A percentile compares a stretch with the other conserved stretches of the same genome.
phyloP scores from a whole-genome alignment of 2,797 vertebrate species.

The Poecilia wingei region DNA sequence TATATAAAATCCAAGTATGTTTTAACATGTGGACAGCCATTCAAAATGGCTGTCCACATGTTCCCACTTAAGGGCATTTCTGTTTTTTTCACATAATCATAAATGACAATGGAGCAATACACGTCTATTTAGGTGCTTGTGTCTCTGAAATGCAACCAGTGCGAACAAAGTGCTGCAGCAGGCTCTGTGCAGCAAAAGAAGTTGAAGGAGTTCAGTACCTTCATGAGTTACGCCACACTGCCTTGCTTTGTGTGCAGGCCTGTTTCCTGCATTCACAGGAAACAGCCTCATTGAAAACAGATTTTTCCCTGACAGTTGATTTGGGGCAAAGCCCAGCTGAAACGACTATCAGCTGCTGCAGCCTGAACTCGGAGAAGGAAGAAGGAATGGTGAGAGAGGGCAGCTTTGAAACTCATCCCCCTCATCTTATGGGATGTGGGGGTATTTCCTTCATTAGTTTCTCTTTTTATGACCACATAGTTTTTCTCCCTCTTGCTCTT shows the following conservation, averaged over 20 bases:
- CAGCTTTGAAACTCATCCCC: slow-evolving; percentile 76
- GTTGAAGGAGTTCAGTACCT: slow-evolving; percentile 52
- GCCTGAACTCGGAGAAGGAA: slow-evolving; percentile 37
- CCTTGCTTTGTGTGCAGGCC: slow-evolving; percentile 81
- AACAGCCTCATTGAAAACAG: slow-evolving; percentile 87
- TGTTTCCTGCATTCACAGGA: slow-evolving; percentile 86
- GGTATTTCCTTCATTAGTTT: slow-evolving; percentile 65
- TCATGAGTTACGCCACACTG: slow-evolving; percentile 51
- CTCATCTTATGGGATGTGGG: slow-evolving; percentile 61
- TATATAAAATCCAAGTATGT: too few species aligned
- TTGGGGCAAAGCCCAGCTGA: slow-evolving; percentile 69
- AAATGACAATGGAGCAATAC: background rate
- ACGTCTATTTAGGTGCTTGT: slow-evolving; percentile 2
- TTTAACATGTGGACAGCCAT: background rate
- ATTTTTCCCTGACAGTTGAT: slow-evolving; percentile 79
- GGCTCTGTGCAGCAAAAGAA: slow-evolving; percentile 38
- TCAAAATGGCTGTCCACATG: background rate
- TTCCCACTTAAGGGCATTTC: background rate
- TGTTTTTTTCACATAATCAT: background rate
- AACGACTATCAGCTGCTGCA: slow-evolving; percentile 69
- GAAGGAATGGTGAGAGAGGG: slow-evolving; percentile 42
- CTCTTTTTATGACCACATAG: slow-evolving; percentile 56
- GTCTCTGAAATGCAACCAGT: slow-evolving; percentile 1
- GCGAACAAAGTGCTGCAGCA: slow-evolving; percentile 14
- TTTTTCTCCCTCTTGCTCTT: slow-evolving; percentile 28